Base-by-base conservation (phyloP, 2,797 vertebrate genomes). In the Eulemur coronatus region DNA sequence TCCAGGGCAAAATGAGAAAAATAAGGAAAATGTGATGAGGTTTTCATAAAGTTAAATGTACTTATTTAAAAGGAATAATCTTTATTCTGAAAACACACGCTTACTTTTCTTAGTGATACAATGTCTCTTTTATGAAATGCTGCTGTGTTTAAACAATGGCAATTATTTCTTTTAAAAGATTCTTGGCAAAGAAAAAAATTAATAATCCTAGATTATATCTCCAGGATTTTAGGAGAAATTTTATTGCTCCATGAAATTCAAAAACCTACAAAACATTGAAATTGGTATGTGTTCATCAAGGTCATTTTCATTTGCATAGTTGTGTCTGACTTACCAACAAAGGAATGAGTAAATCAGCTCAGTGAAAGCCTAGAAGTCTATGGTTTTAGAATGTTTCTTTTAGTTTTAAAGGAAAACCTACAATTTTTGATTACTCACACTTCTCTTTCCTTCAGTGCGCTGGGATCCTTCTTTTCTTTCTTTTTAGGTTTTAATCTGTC, bases 401-500 rank as follows among this genome's bases (percentile, higher is more conserved):
- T 22, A 73, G 5, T 63, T 93, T 88, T 61, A 94, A 94, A 80
- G 30, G 8, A 97, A 88, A 96, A 72, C 10, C 65, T 76, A 33
- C 96, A 79, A 46, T 14, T 95, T 88, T 87, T 85, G 65, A 76
- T 91, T 96, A 98, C 99, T 98, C 98, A 99, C 99, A 99, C 99
- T 98, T 99, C 99, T 98, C 98, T 99, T 98, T 99, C 99, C 97
- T 99, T 99, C 46, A 99, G 98, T 7, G 97, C 98, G 50, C 99
- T 99, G 0, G 99, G 99, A 96, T 99, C 99, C 88, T 99, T 99
- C 84, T 99, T 99, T 98, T 99, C 99, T 96, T 99, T 99, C 96
- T 98, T 98, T 59, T 98, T 98, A 57, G 98, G 81, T 98, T 99
- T 99, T 30, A 99, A 98, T 70, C 99, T 98, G 55, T 99, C 99